Percentiles rank a stretch among this genome's conserved stretches.
phyloP scores from a whole-genome alignment of 1,140 invertebrate genomes.

The Steinernema feltiae region DNA sequence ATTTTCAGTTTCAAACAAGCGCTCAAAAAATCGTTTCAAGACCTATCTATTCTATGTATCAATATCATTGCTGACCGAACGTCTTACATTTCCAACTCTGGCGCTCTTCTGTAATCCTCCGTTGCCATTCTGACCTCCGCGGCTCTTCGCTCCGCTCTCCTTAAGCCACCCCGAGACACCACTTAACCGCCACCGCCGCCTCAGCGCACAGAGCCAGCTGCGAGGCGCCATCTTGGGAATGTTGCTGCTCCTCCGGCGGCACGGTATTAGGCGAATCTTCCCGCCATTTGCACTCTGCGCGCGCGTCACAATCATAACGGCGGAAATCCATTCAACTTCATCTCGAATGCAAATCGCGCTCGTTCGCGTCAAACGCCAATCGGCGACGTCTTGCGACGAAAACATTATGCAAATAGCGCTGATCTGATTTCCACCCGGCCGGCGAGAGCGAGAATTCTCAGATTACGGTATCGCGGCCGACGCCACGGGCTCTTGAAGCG shows the following conservation, averaged over 20 bases:
- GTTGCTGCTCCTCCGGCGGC: too few species aligned
- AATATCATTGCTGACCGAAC: too few species aligned
- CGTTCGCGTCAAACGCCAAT: not conserved
- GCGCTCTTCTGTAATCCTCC: too few species aligned
- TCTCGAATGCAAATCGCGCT: slow-evolving; percentile 3
- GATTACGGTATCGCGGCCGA: not conserved
- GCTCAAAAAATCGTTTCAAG: too few species aligned
- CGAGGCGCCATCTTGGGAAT: slow-evolving; percentile 1
- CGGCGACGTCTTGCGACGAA: not conserved
- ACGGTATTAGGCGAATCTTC: not conserved
- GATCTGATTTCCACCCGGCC: not conserved
- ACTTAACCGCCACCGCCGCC: too few species aligned
- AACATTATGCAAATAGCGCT: slow-evolving; percentile 11
- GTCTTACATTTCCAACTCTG: too few species aligned
- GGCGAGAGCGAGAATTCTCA: not conserved
- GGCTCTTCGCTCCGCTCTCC: too few species aligned
- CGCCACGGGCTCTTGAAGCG: not conserved
- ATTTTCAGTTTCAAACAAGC: too few species aligned
- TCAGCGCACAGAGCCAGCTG: too few species aligned
- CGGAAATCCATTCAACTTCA: not conserved
- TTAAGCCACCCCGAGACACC: too few species aligned
- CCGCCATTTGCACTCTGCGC: slow-evolving; percentile 2
- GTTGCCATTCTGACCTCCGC: too few species aligned
- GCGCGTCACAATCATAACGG: not conserved
- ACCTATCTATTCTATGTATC: too few species aligned